Evolutionary conservation across 2,113 vertebrate genomes (phyloP).

Genomic region (Ctenomys sociabilis): DNA sequence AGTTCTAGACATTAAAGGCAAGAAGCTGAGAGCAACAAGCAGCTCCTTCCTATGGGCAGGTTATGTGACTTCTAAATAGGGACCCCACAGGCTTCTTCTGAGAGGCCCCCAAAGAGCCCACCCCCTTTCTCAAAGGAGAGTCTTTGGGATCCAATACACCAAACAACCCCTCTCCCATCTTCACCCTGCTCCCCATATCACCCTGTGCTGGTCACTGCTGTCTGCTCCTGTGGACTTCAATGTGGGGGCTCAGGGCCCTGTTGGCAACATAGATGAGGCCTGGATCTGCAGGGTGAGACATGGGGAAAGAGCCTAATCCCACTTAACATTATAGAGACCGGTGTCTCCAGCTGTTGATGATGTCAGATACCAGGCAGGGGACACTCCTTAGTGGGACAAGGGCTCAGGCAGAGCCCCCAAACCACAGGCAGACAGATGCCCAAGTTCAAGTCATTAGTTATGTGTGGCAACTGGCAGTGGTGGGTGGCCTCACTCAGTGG

Average conservation of each 20-base stretch:
- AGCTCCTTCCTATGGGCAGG: neutral
- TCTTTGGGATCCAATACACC: neutral
- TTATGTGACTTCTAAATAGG: neutral
- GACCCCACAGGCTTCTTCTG: neutral
- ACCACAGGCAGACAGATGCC: neutral
- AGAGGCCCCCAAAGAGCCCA: neutral
- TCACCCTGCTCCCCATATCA: neutral
- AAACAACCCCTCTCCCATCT: neutral
- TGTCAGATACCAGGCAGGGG: neutral
- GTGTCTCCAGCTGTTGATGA: neutral
- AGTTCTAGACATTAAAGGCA: neutral
- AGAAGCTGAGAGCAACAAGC: neutral
- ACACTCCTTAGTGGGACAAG: neutral
- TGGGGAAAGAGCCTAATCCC: neutral
- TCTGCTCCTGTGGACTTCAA: neutral
- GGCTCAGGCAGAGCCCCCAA: neutral
- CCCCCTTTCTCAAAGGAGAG: neutral
- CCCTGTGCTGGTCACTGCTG: neutral
- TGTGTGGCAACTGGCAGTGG: too few relatives aligned
- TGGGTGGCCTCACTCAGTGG: too few relatives aligned
- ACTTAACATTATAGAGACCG: neutral
- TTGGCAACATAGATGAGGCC: neutral
- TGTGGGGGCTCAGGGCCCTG: neutral
- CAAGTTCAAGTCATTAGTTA: constrained; percentile 34
- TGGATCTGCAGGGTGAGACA: neutral